phyloP scores from a whole-genome alignment of 2,888 invertebrate species.

The Hypselothyrea guttata region DNA sequence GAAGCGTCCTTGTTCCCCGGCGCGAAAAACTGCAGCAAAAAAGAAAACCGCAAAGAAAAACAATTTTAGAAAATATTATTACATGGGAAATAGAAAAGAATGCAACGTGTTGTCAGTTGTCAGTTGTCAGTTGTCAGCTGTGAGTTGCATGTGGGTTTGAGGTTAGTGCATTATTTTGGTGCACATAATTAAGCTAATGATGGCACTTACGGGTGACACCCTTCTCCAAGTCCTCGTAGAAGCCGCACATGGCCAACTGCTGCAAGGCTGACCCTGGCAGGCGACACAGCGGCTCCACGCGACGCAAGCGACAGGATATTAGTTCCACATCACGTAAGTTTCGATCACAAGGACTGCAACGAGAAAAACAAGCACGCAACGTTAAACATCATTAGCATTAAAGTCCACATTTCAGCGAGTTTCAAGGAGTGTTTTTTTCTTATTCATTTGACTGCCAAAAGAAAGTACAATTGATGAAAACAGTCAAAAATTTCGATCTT shows the following conservation, averaged over 20 bases:
- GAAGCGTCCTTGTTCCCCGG: conserved; percentile 90
- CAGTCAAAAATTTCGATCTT: too few relatives aligned
- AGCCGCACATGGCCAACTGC: conserved; percentile 89
- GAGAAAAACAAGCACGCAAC: conserved; percentile 4
- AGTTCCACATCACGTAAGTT: conserved; percentile 88
- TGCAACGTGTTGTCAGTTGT: background rate
- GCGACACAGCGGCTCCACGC: conserved; percentile 85
- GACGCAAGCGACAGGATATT: conserved; percentile 86
- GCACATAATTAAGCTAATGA: conserved; percentile 35
- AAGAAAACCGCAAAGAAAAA: conserved; percentile 4
- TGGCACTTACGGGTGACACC: conserved; percentile 88
- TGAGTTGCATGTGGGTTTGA: background rate
- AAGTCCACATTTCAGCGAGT: too few relatives aligned
- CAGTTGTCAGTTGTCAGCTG: background rate
- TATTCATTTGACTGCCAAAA: too few relatives aligned
- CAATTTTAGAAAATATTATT: conserved; percentile 10
- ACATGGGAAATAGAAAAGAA: conserved; percentile 2
- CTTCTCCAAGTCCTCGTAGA: conserved; percentile 90
- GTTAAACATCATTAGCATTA: background rate
- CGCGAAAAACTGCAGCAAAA: conserved; percentile 86
- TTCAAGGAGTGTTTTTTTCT: too few relatives aligned
- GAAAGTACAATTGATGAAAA: too few relatives aligned
- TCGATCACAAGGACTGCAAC: conserved; percentile 87
- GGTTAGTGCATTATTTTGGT: conserved; percentile 1
- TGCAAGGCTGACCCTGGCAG: conserved; percentile 88